Conservation (phyloP, 2,113 vertebrate species). For the Misgurnus anguillicaudatus region DNA sequence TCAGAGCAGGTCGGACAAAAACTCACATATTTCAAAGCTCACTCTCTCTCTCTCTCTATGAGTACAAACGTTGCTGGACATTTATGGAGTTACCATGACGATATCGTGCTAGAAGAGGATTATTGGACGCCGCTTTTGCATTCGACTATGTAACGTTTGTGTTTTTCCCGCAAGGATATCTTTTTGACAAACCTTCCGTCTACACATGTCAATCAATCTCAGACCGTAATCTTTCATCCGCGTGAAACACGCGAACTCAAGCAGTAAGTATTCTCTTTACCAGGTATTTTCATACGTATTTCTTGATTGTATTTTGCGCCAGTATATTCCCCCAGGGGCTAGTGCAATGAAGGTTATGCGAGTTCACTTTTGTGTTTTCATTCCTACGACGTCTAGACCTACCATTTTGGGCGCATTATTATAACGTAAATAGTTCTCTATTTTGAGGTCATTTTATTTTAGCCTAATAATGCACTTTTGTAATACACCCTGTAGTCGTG, state of each 20-base stretch:
- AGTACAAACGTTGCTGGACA: neutral
- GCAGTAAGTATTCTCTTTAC: conserved; percentile 19
- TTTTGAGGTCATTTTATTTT: neutral
- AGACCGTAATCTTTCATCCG: neutral
- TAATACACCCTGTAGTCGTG: neutral
- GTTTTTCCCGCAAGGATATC: neutral
- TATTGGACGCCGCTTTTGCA: neutral
- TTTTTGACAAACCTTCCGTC: conserved; percentile 11
- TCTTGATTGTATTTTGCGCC: neutral
- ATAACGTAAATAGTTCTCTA: neutral
- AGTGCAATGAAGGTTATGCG: neutral
- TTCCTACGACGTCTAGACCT: neutral
- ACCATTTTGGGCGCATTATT: neutral
- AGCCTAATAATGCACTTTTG: neutral
- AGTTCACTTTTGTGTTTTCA: neutral
- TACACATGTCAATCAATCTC: neutral
- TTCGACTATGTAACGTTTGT: neutral
- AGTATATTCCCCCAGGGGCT: conserved; percentile 6
- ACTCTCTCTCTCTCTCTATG: neutral
- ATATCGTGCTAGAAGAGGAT: neutral
- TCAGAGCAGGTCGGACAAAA: conserved; percentile 18
- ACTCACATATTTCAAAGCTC: neutral
- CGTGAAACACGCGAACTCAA: neutral
- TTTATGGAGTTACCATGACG: neutral
- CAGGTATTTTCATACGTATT: neutral